A percentile compares a stretch with the other conserved stretches of the same genome.
Evolutionary conservation across 2,888 invertebrate species (phyloP).

Genomic region (Brachyptera risi): DNA sequence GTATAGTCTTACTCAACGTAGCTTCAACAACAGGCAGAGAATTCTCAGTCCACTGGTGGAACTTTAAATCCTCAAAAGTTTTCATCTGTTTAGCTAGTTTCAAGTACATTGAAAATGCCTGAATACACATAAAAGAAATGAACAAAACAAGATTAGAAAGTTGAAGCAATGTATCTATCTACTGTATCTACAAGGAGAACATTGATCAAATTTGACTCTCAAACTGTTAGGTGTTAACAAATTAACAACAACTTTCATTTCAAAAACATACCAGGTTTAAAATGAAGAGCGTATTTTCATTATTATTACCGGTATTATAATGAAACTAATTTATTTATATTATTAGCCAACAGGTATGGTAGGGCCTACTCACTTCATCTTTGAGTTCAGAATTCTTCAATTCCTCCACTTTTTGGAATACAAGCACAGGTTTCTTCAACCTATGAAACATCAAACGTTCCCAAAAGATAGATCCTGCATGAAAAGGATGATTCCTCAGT

Average conservation of each 20-base stretch:
- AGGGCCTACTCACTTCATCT: slow-evolving; percentile 52
- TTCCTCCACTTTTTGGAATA: slow-evolving; percentile 72
- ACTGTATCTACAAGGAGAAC: too few relatives aligned
- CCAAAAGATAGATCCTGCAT: slow-evolving; percentile 86
- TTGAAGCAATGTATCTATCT: too few relatives aligned
- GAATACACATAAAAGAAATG: slow-evolving; percentile 25
- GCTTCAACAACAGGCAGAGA: slow-evolving; percentile 61
- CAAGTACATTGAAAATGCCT: slow-evolving; percentile 74
- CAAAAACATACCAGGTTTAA: too few relatives aligned
- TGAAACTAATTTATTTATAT: too few relatives aligned
- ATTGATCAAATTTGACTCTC: too few relatives aligned
- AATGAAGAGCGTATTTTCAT: too few relatives aligned
- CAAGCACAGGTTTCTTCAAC: slow-evolving; percentile 74
- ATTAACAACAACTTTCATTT: too few relatives aligned
- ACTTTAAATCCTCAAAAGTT: slow-evolving; percentile 68
- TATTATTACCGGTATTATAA: too few relatives aligned
- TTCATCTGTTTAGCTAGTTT: slow-evolving; percentile 70
- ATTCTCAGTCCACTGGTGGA: slow-evolving; percentile 63
- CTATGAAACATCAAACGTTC: slow-evolving; percentile 71
- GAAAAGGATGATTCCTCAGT: slow-evolving; percentile 70
- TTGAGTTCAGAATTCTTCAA: slow-evolving; percentile 69
- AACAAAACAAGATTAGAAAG: background rate
- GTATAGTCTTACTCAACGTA: slow-evolving; percentile 51
- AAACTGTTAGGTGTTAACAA: too few relatives aligned
- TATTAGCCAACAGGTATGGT: too few relatives aligned